Percentiles rank a stretch among this genome's conserved stretches.
phyloP scores from a whole-genome alignment of 2,113 vertebrate genomes.

The Labeo catla region DNA sequence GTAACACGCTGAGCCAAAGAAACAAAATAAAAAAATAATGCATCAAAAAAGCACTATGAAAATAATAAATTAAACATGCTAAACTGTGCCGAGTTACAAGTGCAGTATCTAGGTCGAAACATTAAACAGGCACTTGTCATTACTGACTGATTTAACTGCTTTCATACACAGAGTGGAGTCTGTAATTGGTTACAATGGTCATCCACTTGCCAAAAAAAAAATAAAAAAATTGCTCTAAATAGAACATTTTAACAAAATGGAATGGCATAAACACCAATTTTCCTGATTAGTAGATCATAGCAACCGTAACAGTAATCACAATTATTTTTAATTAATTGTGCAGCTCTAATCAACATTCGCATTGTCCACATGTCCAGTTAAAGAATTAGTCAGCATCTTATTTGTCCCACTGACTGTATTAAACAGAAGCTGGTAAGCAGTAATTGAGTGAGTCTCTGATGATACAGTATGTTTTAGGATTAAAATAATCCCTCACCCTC shows the following conservation, averaged over 20 bases:
- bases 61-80: neutral
- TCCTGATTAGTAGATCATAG: neutral
- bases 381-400: slow-evolving; percentile 23
- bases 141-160: neutral
- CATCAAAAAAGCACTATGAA: neutral
- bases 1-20: too few species aligned
- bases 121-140: neutral
- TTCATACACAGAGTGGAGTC: neutral
- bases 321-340: neutral
- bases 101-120: neutral
- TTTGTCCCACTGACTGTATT: slow-evolving; percentile 13
- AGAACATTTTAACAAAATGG: neutral
- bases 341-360: neutral
- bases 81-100: neutral
- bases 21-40: neutral
- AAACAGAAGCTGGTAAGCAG: neutral
- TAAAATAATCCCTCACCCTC: slow-evolving; percentile 33
- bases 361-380: neutral
- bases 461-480: slow-evolving; percentile 24
- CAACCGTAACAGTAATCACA: neutral
- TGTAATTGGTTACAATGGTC: neutral
- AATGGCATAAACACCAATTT: neutral
- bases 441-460: slow-evolving; percentile 29
- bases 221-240: neutral
- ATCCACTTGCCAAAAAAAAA: neutral